These are phyloP conservation scores for Branchellion lobata DNA, from an alignment of 2,888 invertebrate genomes.

Conservation along the genomic window DNA sequence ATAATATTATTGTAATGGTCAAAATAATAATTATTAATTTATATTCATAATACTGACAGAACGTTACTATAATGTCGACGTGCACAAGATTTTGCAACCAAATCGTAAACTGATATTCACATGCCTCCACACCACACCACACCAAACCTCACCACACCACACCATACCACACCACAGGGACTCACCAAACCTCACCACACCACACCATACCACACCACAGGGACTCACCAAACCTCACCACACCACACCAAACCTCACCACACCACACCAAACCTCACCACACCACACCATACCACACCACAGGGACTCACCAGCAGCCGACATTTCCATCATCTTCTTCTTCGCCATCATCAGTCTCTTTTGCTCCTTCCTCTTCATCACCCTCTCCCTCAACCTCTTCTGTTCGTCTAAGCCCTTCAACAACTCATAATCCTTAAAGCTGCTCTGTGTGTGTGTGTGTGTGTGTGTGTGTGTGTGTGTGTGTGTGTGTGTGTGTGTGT, in stretches of 20 bases:
- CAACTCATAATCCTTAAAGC: conserved; percentile 67
- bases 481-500: conserved; percentile 23
- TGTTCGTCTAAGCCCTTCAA: conserved; percentile 64
- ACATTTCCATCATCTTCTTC: not conserved
- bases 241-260: not conserved
- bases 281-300: too few relatives aligned
- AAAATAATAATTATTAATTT: too few relatives aligned
- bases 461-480: conserved; percentile 6
- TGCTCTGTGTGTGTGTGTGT: conserved; percentile 71
- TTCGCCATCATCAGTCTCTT: not conserved
- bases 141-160: too few relatives aligned
- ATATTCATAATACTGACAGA: too few relatives aligned
- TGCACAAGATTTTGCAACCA: too few relatives aligned
- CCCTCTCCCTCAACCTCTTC: conserved; percentile 11
- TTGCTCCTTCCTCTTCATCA: not conserved
- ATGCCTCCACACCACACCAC: not conserved
- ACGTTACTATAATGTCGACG: too few relatives aligned
- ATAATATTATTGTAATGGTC: too few relatives aligned
- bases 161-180: too few relatives aligned
- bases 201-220: too few relatives aligned
- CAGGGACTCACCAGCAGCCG: not conserved
- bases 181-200: too few relatives aligned
- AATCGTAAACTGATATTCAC: too few relatives aligned
- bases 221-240: not conserved
- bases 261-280: not conserved